Percentiles rank a stretch among this genome's conserved stretches.
phyloP scores from a whole-genome alignment of 1,140 invertebrate genomes.

The Listronotus bonariensis region DNA sequence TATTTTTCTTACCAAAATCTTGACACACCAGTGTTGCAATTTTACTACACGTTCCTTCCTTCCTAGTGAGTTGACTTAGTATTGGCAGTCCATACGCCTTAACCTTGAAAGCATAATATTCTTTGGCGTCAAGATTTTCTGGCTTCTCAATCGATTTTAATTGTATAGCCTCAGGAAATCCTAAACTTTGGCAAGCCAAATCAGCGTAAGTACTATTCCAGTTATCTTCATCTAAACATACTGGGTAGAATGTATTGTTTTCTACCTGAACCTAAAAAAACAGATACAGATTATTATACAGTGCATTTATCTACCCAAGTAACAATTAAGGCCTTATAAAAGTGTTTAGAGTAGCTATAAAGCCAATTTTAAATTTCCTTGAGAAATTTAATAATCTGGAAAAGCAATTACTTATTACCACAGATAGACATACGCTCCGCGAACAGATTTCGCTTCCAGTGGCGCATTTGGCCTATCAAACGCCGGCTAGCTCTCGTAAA shows the following conservation, averaged over 20 bases:
- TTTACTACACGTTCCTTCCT: conserved; percentile 53
- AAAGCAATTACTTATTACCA: no score
- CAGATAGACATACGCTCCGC: no score
- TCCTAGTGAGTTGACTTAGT: conserved; percentile 56
- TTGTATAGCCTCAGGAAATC: conserved; percentile 57
- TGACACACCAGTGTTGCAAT: conserved; percentile 63
- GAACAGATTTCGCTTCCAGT: no score
- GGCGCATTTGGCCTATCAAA: no score
- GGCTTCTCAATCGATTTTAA: conserved; percentile 51
- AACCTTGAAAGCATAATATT: conserved; percentile 55
- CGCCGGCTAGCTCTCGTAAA: no score
- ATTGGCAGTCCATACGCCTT: conserved; percentile 49
- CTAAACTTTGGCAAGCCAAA: conserved; percentile 60
- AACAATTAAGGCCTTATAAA: no score
- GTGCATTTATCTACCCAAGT: no score
- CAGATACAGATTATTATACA: no score
- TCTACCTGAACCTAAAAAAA: conserved; percentile 44
- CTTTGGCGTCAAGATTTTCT: conserved; percentile 30
- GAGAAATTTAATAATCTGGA: no score
- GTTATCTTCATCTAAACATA: conserved; percentile 58
- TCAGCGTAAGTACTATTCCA: conserved; percentile 63
- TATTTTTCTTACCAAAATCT: conserved; percentile 58
- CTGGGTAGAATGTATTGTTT: conserved; percentile 56
- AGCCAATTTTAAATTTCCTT: no score
- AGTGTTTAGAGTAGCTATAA: no score